These are phyloP conservation scores for Panagrolaimus sp. DNA, from an alignment of 1,140 invertebrate species.

Conservation along the genomic window DNA sequence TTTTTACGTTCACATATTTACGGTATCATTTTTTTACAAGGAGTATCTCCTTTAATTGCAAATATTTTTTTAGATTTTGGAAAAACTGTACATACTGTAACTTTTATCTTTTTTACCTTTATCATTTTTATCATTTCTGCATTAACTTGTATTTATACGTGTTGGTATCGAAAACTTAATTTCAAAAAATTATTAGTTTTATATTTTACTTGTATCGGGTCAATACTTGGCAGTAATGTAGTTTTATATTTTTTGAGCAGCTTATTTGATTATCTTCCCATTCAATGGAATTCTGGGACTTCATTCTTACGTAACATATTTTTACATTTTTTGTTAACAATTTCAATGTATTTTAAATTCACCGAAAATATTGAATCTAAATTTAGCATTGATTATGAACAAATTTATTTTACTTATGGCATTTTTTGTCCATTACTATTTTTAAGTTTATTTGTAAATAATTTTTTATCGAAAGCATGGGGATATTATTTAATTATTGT, in stretches of 20 bases:
- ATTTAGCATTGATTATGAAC: conserved; percentile 9
- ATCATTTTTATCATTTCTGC: too few species aligned
- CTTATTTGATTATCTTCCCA: background rate
- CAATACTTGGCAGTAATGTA: background rate
- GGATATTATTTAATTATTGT: background rate
- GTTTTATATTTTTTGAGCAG: background rate
- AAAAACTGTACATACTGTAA: too few species aligned
- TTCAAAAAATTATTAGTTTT: background rate
- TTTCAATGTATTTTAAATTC: background rate
- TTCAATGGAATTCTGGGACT: background rate
- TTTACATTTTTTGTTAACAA: background rate
- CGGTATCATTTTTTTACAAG: too few species aligned
- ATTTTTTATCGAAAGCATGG: background rate
- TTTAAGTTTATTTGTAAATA: background rate
- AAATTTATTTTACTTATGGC: conserved; percentile 1
- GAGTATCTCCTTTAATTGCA: too few species aligned
- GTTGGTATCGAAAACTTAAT: background rate
- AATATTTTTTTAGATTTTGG: too few species aligned
- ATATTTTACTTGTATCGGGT: background rate
- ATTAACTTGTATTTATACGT: background rate
- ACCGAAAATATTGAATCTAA: background rate
- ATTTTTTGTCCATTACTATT: background rate
- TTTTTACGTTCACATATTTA: too few species aligned
- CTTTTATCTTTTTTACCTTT: too few species aligned
- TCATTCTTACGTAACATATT: background rate